Evolutionary conservation across 1,140 invertebrate species (phyloP), one percentile per base, ranked within the genome.

Genomic region (Aphis gossypii): DNA sequence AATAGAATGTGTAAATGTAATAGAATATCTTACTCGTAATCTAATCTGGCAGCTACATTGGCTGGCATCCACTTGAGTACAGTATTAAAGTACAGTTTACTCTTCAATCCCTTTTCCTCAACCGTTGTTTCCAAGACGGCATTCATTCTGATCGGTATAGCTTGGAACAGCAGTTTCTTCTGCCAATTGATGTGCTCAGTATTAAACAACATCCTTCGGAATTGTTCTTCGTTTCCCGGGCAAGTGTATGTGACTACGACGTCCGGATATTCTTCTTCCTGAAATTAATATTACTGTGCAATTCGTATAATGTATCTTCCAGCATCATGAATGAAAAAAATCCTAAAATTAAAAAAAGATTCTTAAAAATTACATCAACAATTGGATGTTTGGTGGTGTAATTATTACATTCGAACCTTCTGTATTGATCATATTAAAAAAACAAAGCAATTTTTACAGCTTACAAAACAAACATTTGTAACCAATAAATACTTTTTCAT

Each of bases 131-230:
- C 87, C 11, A 94, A 86, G 21, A 90, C 44, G 23, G 51, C 51
- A 11, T 30, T 68, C 60, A 94, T 93, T 20, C 84, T 93, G 35
- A 35, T 88, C 38, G 94, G 88, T 9, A 94, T 90, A 83, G 94
- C 94, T 94, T 94, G 94, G 68, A 94, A 94, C n/a, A 93, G 82
- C 8, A 88, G 94, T 38, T 90, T 93, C n/a, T 90, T 86, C 23
- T 93, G 54, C 94, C 94, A 94, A 21, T 94, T 90, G 48, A 94
- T 94, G 23, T 41, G 30, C n/a, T 87, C n/a, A 2, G 94, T 94
- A n/a, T 48, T 82, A n/a, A 51, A n/a, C 18, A 94, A 35, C 6
- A 90, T 90, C 89, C 56, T 76, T 76, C 54, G 54, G 44, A 94
- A 93, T 30, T 93, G 76, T 54, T 94, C 88, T 76, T 94, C 93